Conservation (phyloP, 2,888 invertebrate species). For the Eristalinus aeneus region DNA sequence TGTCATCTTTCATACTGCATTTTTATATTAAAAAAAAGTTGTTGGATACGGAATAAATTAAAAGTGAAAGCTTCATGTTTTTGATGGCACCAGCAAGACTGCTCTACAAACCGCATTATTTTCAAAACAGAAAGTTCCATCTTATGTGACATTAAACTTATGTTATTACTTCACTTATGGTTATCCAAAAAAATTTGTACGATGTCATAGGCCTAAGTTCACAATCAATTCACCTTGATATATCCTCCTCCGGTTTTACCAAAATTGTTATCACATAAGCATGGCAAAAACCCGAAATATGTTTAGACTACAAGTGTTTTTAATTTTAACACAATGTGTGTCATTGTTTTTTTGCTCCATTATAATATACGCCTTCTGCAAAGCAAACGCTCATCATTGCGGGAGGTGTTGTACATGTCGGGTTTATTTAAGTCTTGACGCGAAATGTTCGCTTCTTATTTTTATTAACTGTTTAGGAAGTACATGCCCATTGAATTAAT, state of each 20-base stretch:
- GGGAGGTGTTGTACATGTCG: neutral
- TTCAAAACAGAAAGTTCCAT: too few relatives aligned
- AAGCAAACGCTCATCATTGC: neutral
- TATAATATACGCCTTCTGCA: neutral
- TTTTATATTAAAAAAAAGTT: neutral
- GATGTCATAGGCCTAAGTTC: too few relatives aligned
- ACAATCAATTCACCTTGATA: neutral
- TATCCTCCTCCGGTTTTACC: neutral
- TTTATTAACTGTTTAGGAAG: neutral
- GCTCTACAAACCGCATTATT: too few relatives aligned
- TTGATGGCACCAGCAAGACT: too few relatives aligned
- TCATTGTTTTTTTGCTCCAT: neutral
- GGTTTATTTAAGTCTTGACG: neutral
- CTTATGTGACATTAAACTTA: too few relatives aligned
- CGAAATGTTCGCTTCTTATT: neutral
- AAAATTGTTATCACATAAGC: neutral
- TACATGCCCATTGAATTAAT: neutral
- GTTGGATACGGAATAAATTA: too few relatives aligned
- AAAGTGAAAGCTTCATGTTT: too few relatives aligned
- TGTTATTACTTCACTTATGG: too few relatives aligned
- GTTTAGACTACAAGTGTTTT: neutral
- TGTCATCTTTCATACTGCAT: neutral
- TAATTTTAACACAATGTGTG: neutral
- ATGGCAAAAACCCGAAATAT: neutral
- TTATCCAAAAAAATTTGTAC: too few relatives aligned